phyloP scores from a whole-genome alignment of 2,113 vertebrate genomes.

The Helogale parvula region DNA sequence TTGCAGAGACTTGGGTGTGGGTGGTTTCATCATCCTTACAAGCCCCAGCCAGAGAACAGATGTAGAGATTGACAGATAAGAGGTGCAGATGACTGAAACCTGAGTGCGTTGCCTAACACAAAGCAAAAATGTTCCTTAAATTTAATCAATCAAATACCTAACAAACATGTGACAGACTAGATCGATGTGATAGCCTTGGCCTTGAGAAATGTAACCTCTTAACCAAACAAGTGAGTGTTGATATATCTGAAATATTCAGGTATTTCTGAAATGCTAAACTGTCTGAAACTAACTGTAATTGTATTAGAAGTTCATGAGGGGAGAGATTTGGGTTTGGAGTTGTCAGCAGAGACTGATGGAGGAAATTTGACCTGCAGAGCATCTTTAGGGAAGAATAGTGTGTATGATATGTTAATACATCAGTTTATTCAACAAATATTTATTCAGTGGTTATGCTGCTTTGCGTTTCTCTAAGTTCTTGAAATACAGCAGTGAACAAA shows the following conservation, averaged over 20 bases:
- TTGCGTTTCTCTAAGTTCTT: not conserved
- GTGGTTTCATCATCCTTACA: not conserved
- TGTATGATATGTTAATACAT: not conserved
- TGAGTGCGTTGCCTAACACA: not conserved
- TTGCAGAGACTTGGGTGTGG: not conserved
- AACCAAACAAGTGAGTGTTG: not conserved
- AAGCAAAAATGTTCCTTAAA: not conserved
- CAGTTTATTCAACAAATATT: not conserved
- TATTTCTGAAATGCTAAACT: not conserved
- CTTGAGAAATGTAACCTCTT: not conserved
- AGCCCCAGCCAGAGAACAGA: not conserved
- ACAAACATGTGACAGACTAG: not conserved
- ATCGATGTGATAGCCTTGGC: not conserved
- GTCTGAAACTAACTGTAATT: not conserved
- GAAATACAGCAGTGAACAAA: not conserved
- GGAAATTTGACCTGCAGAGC: not conserved
- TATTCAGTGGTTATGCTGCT: not conserved
- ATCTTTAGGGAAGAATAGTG: conserved; percentile 29
- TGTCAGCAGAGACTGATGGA: not conserved
- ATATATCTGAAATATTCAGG: not conserved
- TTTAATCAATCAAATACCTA: not conserved
- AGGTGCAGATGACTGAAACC: not conserved
- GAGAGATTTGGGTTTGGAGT: not conserved
- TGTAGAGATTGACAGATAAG: not conserved
- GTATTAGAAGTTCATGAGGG: not conserved